Evolutionary conservation across 2,888 invertebrate genomes (phyloP).

Genomic region (Pristionchus fissidentatus): DNA sequence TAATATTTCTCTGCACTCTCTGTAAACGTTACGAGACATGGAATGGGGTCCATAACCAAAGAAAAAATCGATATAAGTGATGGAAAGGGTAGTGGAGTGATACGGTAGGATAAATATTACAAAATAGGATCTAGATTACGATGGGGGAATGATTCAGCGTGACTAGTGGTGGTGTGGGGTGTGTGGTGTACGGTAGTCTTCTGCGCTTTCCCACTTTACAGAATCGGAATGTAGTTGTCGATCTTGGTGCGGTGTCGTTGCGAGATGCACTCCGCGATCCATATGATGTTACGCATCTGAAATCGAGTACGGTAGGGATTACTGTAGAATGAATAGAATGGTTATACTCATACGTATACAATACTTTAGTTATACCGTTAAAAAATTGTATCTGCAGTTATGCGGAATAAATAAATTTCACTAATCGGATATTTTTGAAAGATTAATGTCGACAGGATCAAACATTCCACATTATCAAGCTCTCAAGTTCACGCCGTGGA

Average conservation of each 20-base stretch:
- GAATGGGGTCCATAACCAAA: slow-evolving; percentile 23
- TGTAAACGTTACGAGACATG: slow-evolving; percentile 11
- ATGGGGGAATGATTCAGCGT: slow-evolving; percentile 38
- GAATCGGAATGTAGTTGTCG: slow-evolving; percentile 99
- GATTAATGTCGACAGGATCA: no score
- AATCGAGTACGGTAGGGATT: no score
- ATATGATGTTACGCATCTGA: slow-evolving; percentile 94
- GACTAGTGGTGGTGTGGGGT: slow-evolving; percentile 20
- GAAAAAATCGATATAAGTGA: slow-evolving; percentile 31
- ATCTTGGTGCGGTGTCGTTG: slow-evolving; percentile 99
- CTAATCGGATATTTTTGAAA: no score
- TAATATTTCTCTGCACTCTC: slow-evolving; percentile 37
- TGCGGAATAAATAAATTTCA: no score
- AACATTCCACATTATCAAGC: no score
- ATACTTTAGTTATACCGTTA: no score
- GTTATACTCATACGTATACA: no score
- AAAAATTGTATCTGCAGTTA: no score
- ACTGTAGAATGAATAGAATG: no score
- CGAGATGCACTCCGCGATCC: slow-evolving; percentile 99
- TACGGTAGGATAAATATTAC: slow-evolving; percentile 39
- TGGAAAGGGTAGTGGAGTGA: not conserved
- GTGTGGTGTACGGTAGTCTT: slow-evolving; percentile 3
- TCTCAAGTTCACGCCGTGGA: no score
- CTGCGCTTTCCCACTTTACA: slow-evolving; percentile 79
- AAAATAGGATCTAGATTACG: slow-evolving; percentile 6